phyloP scores from a whole-genome alignment of 2,797 vertebrate genomes.

The Crenichthys baileyi region DNA sequence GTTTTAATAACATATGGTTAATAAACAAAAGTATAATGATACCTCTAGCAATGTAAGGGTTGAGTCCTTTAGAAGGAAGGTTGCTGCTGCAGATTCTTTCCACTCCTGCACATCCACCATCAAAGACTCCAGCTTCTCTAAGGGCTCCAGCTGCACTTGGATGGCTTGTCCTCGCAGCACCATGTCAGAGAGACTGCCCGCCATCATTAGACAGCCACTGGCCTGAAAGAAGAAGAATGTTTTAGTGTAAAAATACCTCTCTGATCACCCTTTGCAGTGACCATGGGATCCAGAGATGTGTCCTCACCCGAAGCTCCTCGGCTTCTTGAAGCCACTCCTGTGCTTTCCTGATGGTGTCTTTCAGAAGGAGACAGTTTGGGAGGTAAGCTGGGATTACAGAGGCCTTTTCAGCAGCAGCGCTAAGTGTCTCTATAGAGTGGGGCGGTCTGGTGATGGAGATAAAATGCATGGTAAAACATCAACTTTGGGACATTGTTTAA shows the following conservation, averaged over 20 bases:
- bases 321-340: conserved; percentile 93
- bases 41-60: conserved; percentile 89
- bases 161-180: conserved; percentile 88
- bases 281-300: background rate
- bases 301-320: conserved; percentile 88
- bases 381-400: conserved; percentile 90
- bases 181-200: conserved; percentile 87
- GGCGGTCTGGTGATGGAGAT: conserved; percentile 82
- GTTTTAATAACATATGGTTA: background rate
- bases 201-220: conserved; percentile 80
- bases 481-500: conserved; percentile 3
- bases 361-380: conserved; percentile 87
- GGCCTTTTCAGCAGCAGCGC: conserved; percentile 85
- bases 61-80: conserved; percentile 88
- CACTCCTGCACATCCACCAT: conserved; percentile 89
- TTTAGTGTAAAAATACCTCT: background rate
- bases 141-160: conserved; percentile 89
- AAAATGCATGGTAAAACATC: conserved; percentile 25
- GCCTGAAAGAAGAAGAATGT: conserved; percentile 69
- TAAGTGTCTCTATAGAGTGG: conserved; percentile 87
- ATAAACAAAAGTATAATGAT: conserved; percentile 4
- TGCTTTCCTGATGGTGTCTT: conserved; percentile 89
- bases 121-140: conserved; percentile 88
- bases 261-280: background rate
- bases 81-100: conserved; percentile 89